Evolutionary conservation across 2,888 invertebrate species (phyloP), one percentile per base, ranked within the genome.

Genomic region (Cantharis flavilabris): DNA sequence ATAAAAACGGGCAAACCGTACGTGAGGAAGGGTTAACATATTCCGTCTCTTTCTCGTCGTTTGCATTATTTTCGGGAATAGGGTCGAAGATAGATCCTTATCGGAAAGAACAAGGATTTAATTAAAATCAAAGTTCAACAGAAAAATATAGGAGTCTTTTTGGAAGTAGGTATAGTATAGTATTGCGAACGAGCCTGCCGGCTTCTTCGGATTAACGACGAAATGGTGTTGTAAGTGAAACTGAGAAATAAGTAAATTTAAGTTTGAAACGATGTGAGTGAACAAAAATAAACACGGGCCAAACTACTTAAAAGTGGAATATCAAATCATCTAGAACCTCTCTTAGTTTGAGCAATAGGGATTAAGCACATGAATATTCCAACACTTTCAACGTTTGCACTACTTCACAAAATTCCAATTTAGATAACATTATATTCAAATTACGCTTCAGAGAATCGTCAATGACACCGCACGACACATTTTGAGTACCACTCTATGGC

Each of bases 401-500:
- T 78, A 76, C 78, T 78, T 76, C 73, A 76, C 76, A 79, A 73
- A 78, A 77, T 80, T 77, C 76, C 79, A 82, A 83, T 84, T 83
- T 81, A 84, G 84, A 85, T 85, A 84, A 83, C 84, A 84, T 85
- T 83, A 83, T 83, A 83, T 83, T 79, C 81, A 80, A 84, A 84
- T 85, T 83, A 84, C 82, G 81, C 81, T 80, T 80, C 79, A 80
- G 69, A 78, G 81, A 78, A 69, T 80, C 73, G 76, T 77, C 79
- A 84, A 85, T 84, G 84, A 82, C 86, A 83, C 86, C 83, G 81
- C 85, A 83, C 83, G 86, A 83, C 84, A 84, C 83, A 83, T 84
- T 82, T 85, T 78, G 82, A 86, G 86, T 80, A 81, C 84, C 85
- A 83, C 86, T 86, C 84, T 80, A 84, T 83, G 86, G 85, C 86